These are phyloP conservation scores for Galerucella nymphaeae DNA, from an alignment of 2,888 invertebrate genomes.

Conservation along the genomic window DNA sequence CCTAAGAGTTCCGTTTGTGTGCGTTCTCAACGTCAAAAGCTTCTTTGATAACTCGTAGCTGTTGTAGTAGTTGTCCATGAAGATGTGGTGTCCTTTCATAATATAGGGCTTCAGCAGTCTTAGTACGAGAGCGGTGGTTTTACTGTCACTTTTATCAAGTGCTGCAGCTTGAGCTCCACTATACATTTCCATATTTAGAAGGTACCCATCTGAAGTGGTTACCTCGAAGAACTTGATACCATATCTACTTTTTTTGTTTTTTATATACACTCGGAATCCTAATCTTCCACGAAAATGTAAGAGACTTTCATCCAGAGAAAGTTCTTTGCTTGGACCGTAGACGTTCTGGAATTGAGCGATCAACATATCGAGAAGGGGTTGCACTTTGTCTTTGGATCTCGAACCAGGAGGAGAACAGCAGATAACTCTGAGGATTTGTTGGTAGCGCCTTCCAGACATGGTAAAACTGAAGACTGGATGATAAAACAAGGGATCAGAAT, in stretches of 20 bases:
- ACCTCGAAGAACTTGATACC: conserved; percentile 31
- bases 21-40: conserved; percentile 17
- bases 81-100: conserved; percentile 24
- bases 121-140: conserved; percentile 20
- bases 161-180: conserved; percentile 22
- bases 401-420: too few species aligned
- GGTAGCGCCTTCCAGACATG: conserved; percentile 35
- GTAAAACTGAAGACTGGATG: conserved; percentile 31
- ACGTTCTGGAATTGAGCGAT: conserved; percentile 19
- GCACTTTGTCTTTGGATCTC: conserved; percentile 28
- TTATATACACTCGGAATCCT: too few species aligned
- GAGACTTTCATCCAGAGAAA: too few species aligned
- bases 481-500: conserved; percentile 18
- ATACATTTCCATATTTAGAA: conserved; percentile 32
- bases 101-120: conserved; percentile 27
- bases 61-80: conserved; percentile 30
- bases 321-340: background rate
- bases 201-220: conserved; percentile 31
- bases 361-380: conserved; percentile 25
- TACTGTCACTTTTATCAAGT: conserved; percentile 9
- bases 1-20: conserved; percentile 28
- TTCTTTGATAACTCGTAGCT: conserved; percentile 26
- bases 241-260: conserved; percentile 31
- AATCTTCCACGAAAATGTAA: too few species aligned
- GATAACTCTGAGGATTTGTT: conserved; percentile 37